Evolutionary conservation across 2,797 vertebrate species (phyloP), one percentile per base, ranked within the genome.

Genomic region (Luscinia megarhynchos): DNA sequence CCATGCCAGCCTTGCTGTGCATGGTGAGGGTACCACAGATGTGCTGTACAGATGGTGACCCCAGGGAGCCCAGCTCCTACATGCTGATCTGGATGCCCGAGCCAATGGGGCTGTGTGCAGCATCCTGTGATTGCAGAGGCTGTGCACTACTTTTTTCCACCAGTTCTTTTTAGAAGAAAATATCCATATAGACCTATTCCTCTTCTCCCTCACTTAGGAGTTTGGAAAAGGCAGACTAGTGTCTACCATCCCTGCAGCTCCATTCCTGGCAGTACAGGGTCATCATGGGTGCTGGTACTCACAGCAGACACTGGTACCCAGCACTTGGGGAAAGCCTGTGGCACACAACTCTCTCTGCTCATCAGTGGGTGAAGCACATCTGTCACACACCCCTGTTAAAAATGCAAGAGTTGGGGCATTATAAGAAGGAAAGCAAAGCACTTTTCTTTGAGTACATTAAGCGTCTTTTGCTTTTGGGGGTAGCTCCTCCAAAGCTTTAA

Each of bases 41-140:
- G 61, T 72, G 40, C 58, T 12, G 54, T 73, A 43, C 62, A 86
- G 86, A 89, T 75, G 78, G 70, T 89, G 89, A 66, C 51, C 48
- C 38, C 74, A 78, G 54, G 74, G 70, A 88, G n/a, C 34, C 40
- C 27, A 30, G 45, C 74, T 86, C 54, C 80, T 73, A 4, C n/a
- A 26, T 20, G 61, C 45, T 75, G 29, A 41, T 64, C 38, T 1
- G 2, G 36, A 79, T 68, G 66, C 41, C 45, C 0, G 1, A 66
- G 63, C 69, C 74, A 76, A 13, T 0, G 2, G 58, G 54, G 2
- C 70, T 59, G 54, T 53, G 15, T 3, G 2, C 46, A 58, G 54
- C 15, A 15, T 55, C 43, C 67, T 70, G 40, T 2, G 8, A 59
- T 51, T 34, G 15, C 6, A 2, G 34, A 45, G 46, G 21, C 62